phyloP scores from a whole-genome alignment of 2,888 invertebrate species.

The Gisinianus flammeolus region DNA sequence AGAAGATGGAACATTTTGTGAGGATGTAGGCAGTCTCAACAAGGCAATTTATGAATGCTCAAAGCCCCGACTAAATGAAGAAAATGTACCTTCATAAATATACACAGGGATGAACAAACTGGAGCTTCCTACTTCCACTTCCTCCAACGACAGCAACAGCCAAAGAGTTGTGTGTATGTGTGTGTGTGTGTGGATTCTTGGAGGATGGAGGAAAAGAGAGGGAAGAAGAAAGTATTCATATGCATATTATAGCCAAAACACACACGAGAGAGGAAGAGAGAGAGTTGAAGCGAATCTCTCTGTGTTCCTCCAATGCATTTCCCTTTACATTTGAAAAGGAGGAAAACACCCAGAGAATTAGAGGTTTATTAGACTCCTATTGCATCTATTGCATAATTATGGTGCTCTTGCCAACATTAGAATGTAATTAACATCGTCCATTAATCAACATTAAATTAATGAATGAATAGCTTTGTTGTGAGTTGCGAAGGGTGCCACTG shows the following conservation, averaged over 20 bases:
- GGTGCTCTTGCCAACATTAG: conserved; percentile 55
- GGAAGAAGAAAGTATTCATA: conserved; percentile 9
- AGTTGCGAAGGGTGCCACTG: conserved; percentile 22
- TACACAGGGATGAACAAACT: conserved; percentile 4
- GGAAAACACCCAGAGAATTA: conserved; percentile 26
- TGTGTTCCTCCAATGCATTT: not conserved
- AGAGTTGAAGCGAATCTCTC: not conserved
- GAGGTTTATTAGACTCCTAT: conserved; percentile 53
- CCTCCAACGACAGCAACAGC: not conserved
- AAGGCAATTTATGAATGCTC: conserved; percentile 30
- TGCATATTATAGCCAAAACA: not conserved
- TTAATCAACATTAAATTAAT: conserved; percentile 56
- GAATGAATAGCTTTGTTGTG: conserved; percentile 41
- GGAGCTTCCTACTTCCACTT: not conserved
- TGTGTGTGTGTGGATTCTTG: not conserved
- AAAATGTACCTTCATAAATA: conserved; percentile 37
- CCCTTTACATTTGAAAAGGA: not conserved
- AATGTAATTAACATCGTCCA: conserved; percentile 58
- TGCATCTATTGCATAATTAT: conserved; percentile 57
- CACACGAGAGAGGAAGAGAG: not conserved
- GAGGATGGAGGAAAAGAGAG: not conserved
- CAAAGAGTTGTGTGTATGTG: not conserved
- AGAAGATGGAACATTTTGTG: not conserved
- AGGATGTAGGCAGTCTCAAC: conserved; percentile 21
- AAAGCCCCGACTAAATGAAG: conserved; percentile 35